Evolutionary conservation across 1,140 invertebrate species (phyloP).

Genomic region (Pseudomyrmex dendroicus): DNA sequence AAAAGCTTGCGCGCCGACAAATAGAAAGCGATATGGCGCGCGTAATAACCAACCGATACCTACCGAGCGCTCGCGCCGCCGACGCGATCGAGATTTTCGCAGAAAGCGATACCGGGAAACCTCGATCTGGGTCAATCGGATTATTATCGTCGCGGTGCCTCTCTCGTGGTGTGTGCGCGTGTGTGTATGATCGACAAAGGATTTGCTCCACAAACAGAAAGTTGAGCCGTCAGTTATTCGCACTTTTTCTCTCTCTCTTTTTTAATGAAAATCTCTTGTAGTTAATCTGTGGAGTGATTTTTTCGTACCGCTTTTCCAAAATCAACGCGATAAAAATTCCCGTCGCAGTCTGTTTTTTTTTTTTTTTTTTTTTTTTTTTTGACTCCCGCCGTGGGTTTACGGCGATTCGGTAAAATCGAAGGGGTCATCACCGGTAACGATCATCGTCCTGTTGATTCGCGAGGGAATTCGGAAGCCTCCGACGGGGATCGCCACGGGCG

Average conservation of each 20-base stretch:
- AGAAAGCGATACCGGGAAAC: background rate
- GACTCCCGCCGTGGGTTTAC: slow-evolving; percentile 41
- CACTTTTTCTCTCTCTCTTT: background rate
- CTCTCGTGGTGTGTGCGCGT: no score
- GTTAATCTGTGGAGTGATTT: background rate
- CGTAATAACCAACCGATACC: no score
- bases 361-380: background rate
- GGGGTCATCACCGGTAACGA: slow-evolving; percentile 63
- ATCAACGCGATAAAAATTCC: no score
- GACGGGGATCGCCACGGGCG: slow-evolving; percentile 66
- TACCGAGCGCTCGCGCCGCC: background rate
- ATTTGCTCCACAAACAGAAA: slow-evolving; percentile 6
- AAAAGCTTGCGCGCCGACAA: slow-evolving; percentile 16
- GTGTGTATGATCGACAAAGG: background rate
- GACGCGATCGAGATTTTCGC: slow-evolving; percentile 2
- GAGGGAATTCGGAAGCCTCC: slow-evolving; percentile 55
- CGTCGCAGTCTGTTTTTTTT: no score
- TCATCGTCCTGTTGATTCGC: slow-evolving; percentile 66
- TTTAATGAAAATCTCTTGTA: background rate
- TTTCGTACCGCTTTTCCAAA: background rate
- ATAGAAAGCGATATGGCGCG: slow-evolving; percentile 16
- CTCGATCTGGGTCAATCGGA: slow-evolving; percentile 6
- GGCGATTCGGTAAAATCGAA: slow-evolving; percentile 41
- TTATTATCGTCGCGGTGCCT: background rate
- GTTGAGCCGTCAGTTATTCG: slow-evolving; percentile 10